These are phyloP conservation scores for Anthopleura sola DNA, from an alignment of 64 coral and sea anemone species.

Conservation along the genomic window DNA sequence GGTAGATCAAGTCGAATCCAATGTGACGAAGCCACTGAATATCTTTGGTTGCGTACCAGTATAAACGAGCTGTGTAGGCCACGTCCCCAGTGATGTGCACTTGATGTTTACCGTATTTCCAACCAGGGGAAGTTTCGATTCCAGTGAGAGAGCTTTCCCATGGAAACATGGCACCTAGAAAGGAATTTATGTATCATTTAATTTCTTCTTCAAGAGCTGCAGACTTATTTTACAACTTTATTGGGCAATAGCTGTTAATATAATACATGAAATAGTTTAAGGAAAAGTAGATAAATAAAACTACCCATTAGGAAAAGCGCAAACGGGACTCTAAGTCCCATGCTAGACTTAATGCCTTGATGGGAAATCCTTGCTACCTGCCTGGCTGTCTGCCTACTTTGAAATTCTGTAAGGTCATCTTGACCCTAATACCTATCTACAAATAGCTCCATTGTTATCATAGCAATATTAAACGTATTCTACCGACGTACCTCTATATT, in stretches of 20 bases:
- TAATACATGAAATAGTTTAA: too few species aligned
- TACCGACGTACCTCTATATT: conserved; percentile 60
- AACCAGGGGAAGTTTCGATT: conserved; percentile 78
- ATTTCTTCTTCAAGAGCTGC: neutral
- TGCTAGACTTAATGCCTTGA: too few species aligned
- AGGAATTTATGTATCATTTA: neutral
- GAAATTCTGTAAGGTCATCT: neutral
- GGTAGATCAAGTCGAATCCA: conserved; percentile 71
- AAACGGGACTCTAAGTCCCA: too few species aligned
- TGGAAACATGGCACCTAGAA: conserved; percentile 87
- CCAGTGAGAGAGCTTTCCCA: conserved; percentile 89
- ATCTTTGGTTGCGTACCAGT: conserved; percentile 80
- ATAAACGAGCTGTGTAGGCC: conserved; percentile 65
- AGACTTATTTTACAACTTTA: too few species aligned
- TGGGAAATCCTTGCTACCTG: too few species aligned
- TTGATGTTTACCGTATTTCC: conserved; percentile 74
- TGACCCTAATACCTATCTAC: neutral
- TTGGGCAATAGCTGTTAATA: too few species aligned
- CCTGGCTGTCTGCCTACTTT: too few species aligned
- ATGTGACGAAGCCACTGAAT: conserved; percentile 46
- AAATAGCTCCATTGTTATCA: neutral
- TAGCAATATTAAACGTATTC: too few species aligned
- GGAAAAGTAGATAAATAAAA: too few species aligned
- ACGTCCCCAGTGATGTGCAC: conserved; percentile 87
- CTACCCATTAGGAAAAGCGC: too few species aligned